Percentiles rank a stretch among this genome's conserved stretches.
Evolutionary conservation across 2,888 invertebrate species (phyloP).

Genomic region (Gari tellinella): DNA sequence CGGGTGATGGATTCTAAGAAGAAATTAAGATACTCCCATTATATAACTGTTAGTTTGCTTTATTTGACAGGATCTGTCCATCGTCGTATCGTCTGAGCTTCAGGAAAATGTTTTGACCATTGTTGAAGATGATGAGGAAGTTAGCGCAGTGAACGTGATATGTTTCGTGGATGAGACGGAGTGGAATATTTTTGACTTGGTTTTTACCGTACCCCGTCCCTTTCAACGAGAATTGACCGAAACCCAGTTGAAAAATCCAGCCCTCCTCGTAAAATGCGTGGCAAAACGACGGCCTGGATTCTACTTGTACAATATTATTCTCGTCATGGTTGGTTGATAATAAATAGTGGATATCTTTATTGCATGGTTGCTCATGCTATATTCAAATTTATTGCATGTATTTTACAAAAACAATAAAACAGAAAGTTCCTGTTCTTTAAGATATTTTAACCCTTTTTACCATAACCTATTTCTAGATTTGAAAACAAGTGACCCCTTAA

Average conservation of each 20-base stretch:
- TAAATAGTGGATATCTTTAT: too few species aligned
- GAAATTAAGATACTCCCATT: too few species aligned
- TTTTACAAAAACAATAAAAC: too few species aligned
- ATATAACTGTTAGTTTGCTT: background rate
- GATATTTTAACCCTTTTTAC: too few species aligned
- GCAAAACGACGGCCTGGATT: constrained; percentile 80
- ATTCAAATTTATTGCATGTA: too few species aligned
- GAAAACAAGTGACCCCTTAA: too few species aligned
- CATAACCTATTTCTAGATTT: too few species aligned
- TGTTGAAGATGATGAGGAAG: constrained; percentile 79
- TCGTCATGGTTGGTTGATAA: constrained; percentile 80
- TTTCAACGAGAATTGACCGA: constrained; percentile 60
- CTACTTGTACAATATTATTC: constrained; percentile 82
- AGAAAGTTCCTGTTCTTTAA: too few species aligned
- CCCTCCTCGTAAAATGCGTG: constrained; percentile 77
- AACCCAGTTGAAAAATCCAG: constrained; percentile 75
- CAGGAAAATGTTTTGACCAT: constrained; percentile 76
- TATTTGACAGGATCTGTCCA: constrained; percentile 76
- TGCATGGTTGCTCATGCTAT: too few species aligned
- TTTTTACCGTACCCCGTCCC: constrained; percentile 67
- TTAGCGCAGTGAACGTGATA: constrained; percentile 78
- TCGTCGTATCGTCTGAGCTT: constrained; percentile 78
- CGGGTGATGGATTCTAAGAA: too few species aligned
- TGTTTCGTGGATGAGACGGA: constrained; percentile 83
- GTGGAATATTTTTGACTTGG: constrained; percentile 78